Evolutionary conservation across 2,888 invertebrate species (phyloP).

Genomic region (Plagiodera versicolora): DNA sequence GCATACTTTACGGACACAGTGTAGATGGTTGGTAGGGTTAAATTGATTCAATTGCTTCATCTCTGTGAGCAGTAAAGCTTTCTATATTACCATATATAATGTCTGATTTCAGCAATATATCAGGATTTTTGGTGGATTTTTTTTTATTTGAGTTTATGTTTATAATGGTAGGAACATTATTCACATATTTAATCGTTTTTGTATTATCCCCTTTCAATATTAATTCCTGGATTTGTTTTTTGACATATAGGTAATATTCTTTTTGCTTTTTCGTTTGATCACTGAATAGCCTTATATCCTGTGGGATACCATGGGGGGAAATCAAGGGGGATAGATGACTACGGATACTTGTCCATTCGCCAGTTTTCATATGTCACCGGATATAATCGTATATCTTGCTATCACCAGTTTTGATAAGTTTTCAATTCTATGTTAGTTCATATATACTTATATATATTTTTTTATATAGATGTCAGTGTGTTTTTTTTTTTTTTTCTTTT

Average conservation of each 20-base stretch:
- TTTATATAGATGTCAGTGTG: not conserved
- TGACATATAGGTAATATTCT: not conserved
- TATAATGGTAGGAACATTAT: not conserved
- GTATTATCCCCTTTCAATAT: not conserved
- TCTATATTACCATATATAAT: not conserved
- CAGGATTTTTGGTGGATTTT: not conserved
- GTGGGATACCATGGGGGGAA: too few species aligned
- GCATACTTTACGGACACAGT: too few species aligned
- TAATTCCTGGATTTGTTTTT: not conserved
- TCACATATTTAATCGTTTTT: not conserved
- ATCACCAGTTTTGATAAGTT: too few species aligned
- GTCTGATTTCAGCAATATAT: not conserved
- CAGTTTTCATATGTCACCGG: too few species aligned
- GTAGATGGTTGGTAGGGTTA: not conserved
- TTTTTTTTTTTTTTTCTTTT: not conserved
- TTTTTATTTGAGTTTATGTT: not conserved
- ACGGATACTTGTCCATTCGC: too few species aligned
- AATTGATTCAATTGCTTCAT: not conserved
- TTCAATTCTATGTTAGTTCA: too few species aligned
- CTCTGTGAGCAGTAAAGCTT: not conserved
- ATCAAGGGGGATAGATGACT: too few species aligned
- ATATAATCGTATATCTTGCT: too few species aligned
- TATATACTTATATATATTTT: not conserved
- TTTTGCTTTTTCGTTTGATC: not conserved
- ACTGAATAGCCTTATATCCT: not conserved